These are phyloP conservation scores for Neosilurus hyrtlii DNA, from an alignment of 2,797 vertebrate genomes.

Conservation along the genomic window DNA sequence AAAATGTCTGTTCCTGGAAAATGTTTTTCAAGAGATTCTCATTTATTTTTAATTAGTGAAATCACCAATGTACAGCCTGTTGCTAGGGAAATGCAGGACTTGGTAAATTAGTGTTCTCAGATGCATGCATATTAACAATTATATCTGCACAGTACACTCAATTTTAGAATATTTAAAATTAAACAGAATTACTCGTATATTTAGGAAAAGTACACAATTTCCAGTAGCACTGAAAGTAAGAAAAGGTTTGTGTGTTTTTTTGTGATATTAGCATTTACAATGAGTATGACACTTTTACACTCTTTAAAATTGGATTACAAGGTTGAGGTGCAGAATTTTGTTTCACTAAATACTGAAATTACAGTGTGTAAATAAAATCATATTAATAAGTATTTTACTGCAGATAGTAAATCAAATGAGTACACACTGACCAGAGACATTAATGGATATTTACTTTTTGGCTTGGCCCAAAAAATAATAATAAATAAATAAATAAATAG, in stretches of 20 bases:
- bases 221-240: neutral
- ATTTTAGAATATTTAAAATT: neutral
- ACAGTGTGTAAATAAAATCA: neutral
- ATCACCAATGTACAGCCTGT: neutral
- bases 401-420: neutral
- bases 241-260: neutral
- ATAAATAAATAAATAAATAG: no score
- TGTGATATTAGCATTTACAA: no score
- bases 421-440: neutral
- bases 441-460: neutral
- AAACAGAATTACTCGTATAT: neutral
- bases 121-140: slow-evolving; percentile 10
- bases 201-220: neutral
- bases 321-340: neutral
- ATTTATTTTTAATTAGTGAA: slow-evolving; percentile 11
- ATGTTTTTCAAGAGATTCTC: neutral
- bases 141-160: slow-evolving; percentile 2
- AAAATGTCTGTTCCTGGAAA: neutral
- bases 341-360: no score
- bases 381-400: neutral
- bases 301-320: neutral
- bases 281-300: neutral
- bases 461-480: neutral
- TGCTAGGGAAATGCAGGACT: slow-evolving; percentile 1
- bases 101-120: neutral